Base-by-base conservation (phyloP, 2,113 vertebrate species). In the Mobula birostris region DNA sequence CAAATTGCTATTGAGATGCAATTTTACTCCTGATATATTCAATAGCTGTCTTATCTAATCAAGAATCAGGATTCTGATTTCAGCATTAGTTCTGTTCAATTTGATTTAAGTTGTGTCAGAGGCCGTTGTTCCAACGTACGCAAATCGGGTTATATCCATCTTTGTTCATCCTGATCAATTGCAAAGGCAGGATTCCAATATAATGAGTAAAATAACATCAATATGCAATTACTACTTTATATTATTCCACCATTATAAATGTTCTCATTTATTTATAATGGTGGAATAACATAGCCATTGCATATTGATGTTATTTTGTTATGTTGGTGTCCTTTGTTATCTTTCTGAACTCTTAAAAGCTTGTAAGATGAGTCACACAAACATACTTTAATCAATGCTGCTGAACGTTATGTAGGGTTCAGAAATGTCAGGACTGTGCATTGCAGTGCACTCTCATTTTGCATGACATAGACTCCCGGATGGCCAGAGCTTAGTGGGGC, bases 11-110 rank as follows among this genome's bases (percentile, higher is more conserved):
- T 66, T 66, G n/a, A 68, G 29, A 90, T 90, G 29, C 32, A 90
- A 90, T 66, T 90, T 90, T 90, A 32, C n/a, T 90, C n/a, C 61
- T 63, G 58, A 90, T 17, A 66, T n/a, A 66, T 66, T 32, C 85
- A 66, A 88, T 90, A 90, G 66, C 85, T 90, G 29, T 68, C 85
- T 66, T 29, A 66, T 90, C 61, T 90, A 61, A 90, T 90, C 61
- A 66, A 19, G 15, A 29, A 66, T 90, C 29, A 90, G 29, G 27
- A 32, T 90, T 68, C 29, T 90, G 85, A 90, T 66, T 90, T 90
- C 85, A 90, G 61, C 29, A 6, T 63, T 15, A 63, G 61, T 61
- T 32, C 61, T 66, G 15, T 90, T 90, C 61, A 90, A 90, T 90
- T 66, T 90, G 85, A 66, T 66, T 90, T 66, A 66, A 90, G 85